These are phyloP conservation scores for Urocitellus parryii DNA, from an alignment of 2,113 vertebrate species.

Conservation along the genomic window DNA sequence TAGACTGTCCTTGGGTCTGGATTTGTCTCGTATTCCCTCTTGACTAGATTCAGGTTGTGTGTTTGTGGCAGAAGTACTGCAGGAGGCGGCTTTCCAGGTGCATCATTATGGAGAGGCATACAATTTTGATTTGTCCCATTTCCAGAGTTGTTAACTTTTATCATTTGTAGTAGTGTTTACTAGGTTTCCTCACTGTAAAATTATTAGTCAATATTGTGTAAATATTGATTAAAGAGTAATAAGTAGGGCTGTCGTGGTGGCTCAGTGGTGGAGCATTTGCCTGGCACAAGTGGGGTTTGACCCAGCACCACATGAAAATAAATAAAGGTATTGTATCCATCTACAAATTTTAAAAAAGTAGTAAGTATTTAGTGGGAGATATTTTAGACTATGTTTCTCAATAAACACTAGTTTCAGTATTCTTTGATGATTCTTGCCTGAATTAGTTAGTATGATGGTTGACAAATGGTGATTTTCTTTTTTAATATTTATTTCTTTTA, in stretches of 20 bases:
- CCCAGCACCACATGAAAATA: too few relatives aligned
- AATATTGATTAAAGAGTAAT: not conserved
- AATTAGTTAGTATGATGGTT: not conserved
- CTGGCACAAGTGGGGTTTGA: too few relatives aligned
- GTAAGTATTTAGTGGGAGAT: not conserved
- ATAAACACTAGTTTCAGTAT: conserved; percentile 1
- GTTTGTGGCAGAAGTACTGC: not conserved
- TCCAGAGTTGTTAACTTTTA: conserved; percentile 30
- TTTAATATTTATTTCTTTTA: not conserved
- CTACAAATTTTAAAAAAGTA: not conserved
- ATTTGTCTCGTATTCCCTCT: not conserved
- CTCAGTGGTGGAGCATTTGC: too few relatives aligned
- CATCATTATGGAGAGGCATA: not conserved
- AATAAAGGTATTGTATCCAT: too few relatives aligned
- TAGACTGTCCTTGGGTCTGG: not conserved
- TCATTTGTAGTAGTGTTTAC: not conserved
- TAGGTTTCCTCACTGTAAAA: conserved; percentile 6
- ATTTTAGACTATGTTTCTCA: conserved; percentile 28
- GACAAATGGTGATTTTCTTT: conserved; percentile 42
- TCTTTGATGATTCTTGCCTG: not conserved
- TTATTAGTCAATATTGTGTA: not conserved
- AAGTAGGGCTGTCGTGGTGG: not conserved
- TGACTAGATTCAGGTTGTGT: not conserved
- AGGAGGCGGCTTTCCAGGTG: not conserved
- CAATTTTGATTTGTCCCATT: not conserved